A percentile compares a stretch with the other conserved stretches of the same genome.
Conservation (phyloP, 2,888 invertebrate species). For the Uloborus plumipes region DNA sequence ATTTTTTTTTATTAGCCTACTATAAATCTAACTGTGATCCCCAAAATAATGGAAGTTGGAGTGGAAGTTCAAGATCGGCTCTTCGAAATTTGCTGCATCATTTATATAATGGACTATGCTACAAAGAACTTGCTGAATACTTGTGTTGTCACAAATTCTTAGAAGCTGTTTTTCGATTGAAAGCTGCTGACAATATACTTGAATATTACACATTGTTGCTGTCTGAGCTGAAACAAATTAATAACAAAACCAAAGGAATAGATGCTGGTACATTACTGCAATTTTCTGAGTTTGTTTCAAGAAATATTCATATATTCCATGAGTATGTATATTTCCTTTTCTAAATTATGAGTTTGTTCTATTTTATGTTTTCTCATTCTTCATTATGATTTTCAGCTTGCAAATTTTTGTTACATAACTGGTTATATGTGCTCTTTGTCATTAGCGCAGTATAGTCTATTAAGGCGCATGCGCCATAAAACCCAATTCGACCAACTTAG, state of each 20-base stretch:
- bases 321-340: constrained; percentile 32
- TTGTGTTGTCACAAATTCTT: constrained; percentile 37
- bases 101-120: constrained; percentile 30
- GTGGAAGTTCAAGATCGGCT: constrained; percentile 34
- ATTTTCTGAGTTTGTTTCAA: constrained; percentile 42
- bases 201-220: constrained; percentile 33
- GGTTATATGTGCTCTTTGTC: too few relatives aligned
- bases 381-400: too few relatives aligned
- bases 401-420: too few relatives aligned
- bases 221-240: constrained; percentile 9
- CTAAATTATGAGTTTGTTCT: not conserved
- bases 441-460: too few relatives aligned
- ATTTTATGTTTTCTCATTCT: too few relatives aligned
- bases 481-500: too few relatives aligned
- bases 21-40: constrained; percentile 38
- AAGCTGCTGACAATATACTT: constrained; percentile 24
- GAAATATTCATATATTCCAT: constrained; percentile 51
- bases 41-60: constrained; percentile 17
- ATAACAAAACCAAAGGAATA: constrained; percentile 15
- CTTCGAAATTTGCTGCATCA: constrained; percentile 44
- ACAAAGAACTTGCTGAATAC: constrained; percentile 19
- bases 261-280: constrained; percentile 15
- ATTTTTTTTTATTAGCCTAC: constrained; percentile 33
- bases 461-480: too few relatives aligned
- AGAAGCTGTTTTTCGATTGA: constrained; percentile 25